phyloP scores from a whole-genome alignment of 2,113 vertebrate genomes.

The Tetrax tetrax region DNA sequence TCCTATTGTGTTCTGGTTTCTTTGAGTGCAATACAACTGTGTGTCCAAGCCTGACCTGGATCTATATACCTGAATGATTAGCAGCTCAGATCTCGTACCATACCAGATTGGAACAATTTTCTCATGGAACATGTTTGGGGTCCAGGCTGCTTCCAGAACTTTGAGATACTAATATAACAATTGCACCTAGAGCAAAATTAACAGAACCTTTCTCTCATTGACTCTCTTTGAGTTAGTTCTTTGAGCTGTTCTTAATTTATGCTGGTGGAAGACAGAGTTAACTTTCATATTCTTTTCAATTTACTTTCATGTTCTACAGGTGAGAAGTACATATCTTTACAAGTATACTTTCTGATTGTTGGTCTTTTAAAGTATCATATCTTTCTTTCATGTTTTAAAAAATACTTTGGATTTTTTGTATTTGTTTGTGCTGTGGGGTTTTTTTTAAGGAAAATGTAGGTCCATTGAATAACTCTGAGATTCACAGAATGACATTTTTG shows the following conservation, averaged over 20 bases:
- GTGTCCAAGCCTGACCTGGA: background rate
- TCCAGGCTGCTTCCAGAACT: background rate
- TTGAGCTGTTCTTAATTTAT: background rate
- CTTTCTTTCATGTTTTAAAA: background rate
- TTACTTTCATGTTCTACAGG: background rate
- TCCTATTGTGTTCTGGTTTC: background rate
- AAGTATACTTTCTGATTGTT: background rate
- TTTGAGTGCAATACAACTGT: background rate
- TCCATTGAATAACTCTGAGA: slow-evolving; percentile 38
- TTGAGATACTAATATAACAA: background rate
- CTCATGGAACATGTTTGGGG: background rate
- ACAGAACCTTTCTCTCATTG: background rate
- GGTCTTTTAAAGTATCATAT: background rate
- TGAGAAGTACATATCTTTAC: background rate
- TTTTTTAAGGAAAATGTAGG: background rate
- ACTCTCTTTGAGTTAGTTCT: background rate
- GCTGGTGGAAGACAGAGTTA: background rate
- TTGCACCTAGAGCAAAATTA: background rate
- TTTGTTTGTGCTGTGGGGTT: background rate
- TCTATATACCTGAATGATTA: background rate
- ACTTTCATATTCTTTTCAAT: background rate
- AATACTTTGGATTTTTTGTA: background rate
- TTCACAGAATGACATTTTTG: slow-evolving; percentile 58
- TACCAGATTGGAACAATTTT: background rate
- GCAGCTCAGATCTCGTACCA: background rate